phyloP scores from a whole-genome alignment of 2,888 invertebrate species.

The Venustoraphidia nigricollis region DNA sequence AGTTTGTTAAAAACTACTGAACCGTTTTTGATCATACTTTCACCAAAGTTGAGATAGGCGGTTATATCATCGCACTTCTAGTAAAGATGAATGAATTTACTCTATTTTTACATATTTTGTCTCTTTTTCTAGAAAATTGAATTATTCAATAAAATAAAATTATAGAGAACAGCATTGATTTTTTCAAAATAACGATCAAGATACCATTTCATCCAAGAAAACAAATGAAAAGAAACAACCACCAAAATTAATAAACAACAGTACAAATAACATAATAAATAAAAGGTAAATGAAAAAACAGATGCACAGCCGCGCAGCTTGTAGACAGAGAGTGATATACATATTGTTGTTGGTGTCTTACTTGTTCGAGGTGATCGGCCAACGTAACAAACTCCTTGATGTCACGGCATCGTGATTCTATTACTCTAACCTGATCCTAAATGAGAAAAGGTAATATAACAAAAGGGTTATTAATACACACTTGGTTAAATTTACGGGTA shows the following conservation, averaged over 20 bases:
- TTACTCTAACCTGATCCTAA: conserved; percentile 61
- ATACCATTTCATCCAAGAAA: not conserved
- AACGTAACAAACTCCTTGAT: conserved; percentile 56
- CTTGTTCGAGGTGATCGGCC: conserved; percentile 71
- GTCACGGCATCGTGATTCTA: conserved; percentile 55
- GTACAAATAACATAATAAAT: not conserved
- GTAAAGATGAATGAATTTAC: too few species aligned
- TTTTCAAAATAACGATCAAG: not conserved
- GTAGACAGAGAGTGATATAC: too few species aligned
- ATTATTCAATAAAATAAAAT: too few species aligned
- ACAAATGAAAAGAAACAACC: conserved; percentile 1
- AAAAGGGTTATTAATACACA: conserved; percentile 4
- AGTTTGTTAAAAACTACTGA: too few species aligned
- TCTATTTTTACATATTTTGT: too few species aligned
- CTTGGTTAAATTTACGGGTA: not conserved
- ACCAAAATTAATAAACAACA: not conserved
- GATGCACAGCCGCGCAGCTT: too few species aligned
- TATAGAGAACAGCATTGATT: too few species aligned
- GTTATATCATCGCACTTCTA: too few species aligned
- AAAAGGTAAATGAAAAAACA: too few species aligned
- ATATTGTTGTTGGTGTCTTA: conserved; percentile 33
- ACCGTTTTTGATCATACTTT: too few species aligned
- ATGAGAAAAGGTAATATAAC: conserved; percentile 15
- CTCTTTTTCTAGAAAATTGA: too few species aligned
- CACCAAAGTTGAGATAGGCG: too few species aligned